phyloP scores from a whole-genome alignment of 2,797 vertebrate species.

The Valencia hispanica region DNA sequence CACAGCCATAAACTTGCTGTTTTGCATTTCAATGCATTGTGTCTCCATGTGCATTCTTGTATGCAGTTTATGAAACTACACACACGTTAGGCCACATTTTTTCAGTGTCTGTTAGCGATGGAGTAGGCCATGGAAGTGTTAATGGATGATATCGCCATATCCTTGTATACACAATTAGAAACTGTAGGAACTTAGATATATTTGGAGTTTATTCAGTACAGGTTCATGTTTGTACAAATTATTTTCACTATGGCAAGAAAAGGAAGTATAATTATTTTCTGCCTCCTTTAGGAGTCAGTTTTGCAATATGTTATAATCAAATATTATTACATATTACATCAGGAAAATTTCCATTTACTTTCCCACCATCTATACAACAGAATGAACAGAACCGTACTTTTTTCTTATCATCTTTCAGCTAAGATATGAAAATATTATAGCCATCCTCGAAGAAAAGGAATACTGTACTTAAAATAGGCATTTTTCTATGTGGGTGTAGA shows the following conservation, averaged over 20 bases:
- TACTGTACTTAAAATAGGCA: conserved; percentile 24
- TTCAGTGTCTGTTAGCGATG: not conserved
- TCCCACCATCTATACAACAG: not conserved
- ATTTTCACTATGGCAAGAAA: not conserved
- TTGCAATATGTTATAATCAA: not conserved
- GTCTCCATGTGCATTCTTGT: not conserved
- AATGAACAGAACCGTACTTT: not conserved
- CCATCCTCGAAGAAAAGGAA: not conserved
- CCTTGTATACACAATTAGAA: no score
- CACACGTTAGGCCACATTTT: not conserved
- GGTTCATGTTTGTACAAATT: not conserved
- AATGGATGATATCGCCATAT: not conserved
- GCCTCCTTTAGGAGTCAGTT: not conserved
- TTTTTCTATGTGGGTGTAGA: conserved; percentile 35
- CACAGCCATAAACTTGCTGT: not conserved
- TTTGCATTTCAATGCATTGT: not conserved
- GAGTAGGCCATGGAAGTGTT: not conserved
- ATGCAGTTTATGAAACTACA: not conserved
- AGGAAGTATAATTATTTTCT: not conserved
- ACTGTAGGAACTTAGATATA: no score
- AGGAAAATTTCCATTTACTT: not conserved
- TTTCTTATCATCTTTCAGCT: not conserved
- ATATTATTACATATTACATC: not conserved
- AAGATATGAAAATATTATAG: not conserved
- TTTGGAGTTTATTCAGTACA: not conserved